phyloP scores from a whole-genome alignment of 2,888 invertebrate species.

The Rhagonycha lutea region DNA sequence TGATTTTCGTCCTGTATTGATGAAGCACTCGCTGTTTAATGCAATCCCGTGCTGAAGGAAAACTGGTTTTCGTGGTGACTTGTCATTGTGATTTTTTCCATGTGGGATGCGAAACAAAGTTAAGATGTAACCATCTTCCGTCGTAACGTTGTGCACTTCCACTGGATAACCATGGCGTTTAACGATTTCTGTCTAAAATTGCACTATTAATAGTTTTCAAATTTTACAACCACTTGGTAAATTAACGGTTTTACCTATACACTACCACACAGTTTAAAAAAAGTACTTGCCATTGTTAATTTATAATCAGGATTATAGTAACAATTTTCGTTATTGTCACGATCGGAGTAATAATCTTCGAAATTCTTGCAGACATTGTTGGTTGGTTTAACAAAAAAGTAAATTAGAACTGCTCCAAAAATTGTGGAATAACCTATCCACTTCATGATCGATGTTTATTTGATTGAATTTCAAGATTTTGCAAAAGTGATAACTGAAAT shows the following conservation, averaged over 20 bases:
- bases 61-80: constrained; percentile 36
- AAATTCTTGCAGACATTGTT: constrained; percentile 50
- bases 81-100: constrained; percentile 35
- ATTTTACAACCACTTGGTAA: background rate
- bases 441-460: background rate
- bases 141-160: constrained; percentile 45
- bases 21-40: constrained; percentile 45
- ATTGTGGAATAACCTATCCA: background rate
- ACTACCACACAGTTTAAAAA: background rate
- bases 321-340: constrained; percentile 47
- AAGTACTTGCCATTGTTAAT: constrained; percentile 45
- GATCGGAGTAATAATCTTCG: constrained; percentile 48
- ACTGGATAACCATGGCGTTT: constrained; percentile 43
- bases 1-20: constrained; percentile 46
- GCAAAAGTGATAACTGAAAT: background rate
- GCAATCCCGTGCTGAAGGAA: constrained; percentile 49
- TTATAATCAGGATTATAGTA: constrained; percentile 50
- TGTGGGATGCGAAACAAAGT: constrained; percentile 44
- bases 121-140: constrained; percentile 45
- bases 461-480: background rate
- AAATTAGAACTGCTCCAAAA: background rate
- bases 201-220: background rate
- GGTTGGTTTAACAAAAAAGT: background rate
- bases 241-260: background rate
- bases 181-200: constrained; percentile 48